Base-by-base conservation (phyloP, 2,888 invertebrate species). In the Polyommatus iphigenia region DNA sequence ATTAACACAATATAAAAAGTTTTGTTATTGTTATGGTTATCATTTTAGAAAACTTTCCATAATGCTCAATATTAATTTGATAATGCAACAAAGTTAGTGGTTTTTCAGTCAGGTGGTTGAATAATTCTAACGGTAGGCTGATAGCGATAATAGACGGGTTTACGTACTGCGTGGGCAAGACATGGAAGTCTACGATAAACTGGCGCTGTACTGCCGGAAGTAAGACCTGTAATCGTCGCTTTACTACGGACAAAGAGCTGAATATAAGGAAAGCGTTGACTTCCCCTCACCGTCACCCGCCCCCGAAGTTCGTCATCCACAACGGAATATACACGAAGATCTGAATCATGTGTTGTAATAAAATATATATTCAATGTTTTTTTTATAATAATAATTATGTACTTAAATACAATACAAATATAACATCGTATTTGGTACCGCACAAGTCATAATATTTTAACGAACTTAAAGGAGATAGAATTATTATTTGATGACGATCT, bases 171-270 rank as follows among this genome's bases (percentile, higher is more conserved):
- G 80, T 79, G 54, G 15, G 15, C 13, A 54, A 18, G 54, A 2
- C 3, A 54, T 54, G 54, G 54, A 54, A 18, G 54, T 18, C 54
- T 18, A 62, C 62, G 24, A 24, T 62, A 13, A 62, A 62, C 6
- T 86, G 86, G 86, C 77, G 82, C 0, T 86, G 86, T 76, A 83
- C 83, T 0, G 79, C 82, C 20, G 82, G 84, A 82, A 81, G 18
- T 54, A 54, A 18, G 18, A 32, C 15, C 7, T 67, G 67, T 67
- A 67, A 67, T 13, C 15, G 67, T 67, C 67, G 73, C 2, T 73
- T 73, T 20, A 41, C 41, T 41, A 41, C 73, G n/a, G 73, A 73
- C 24, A 73, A 41, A 32, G 10, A 41, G 3, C 18, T n/a, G 73
- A 73, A 73, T 32, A 20, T 73, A n/a, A 73, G 1, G 4, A 18